Conservation (phyloP, 2,113 vertebrate genomes). For the Clinocottus analis region DNA sequence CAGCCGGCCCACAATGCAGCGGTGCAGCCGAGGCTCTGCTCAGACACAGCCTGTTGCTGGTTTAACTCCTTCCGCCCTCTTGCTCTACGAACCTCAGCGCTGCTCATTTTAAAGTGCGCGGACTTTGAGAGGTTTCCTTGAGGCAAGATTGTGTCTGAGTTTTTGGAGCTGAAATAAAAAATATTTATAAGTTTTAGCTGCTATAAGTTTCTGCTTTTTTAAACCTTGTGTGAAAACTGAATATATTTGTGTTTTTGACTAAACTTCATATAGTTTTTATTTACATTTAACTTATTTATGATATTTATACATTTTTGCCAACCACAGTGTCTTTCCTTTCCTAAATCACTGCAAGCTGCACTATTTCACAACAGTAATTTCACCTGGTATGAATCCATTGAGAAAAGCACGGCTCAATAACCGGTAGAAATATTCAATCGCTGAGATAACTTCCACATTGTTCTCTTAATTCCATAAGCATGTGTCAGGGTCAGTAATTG, state of each 20-base stretch:
- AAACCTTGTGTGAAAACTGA: too few relatives aligned
- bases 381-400: background rate
- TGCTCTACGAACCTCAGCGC: background rate
- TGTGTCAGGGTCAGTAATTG: conserved; percentile 62
- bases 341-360: background rate
- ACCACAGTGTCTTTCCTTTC: background rate
- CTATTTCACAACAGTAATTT: background rate
- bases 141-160: conserved; percentile 1
- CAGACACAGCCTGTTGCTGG: conserved; percentile 19
- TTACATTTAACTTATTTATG: background rate
- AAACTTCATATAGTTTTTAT: background rate
- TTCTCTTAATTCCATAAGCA: conserved; percentile 53
- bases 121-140: background rate
- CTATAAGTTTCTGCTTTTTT: background rate
- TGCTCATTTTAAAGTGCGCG: background rate
- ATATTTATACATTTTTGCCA: background rate
- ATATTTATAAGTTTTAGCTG: background rate
- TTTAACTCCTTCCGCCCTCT: conserved; percentile 53
- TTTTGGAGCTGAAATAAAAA: background rate
- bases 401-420: conserved; percentile 20
- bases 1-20: conserved; percentile 49
- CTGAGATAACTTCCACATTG: conserved; percentile 54
- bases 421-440: conserved; percentile 21
- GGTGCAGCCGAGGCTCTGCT: conserved; percentile 47
- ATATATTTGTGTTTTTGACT: background rate